phyloP scores from a whole-genome alignment of 2,888 invertebrate genomes.

The Drosophila melanocephala region DNA sequence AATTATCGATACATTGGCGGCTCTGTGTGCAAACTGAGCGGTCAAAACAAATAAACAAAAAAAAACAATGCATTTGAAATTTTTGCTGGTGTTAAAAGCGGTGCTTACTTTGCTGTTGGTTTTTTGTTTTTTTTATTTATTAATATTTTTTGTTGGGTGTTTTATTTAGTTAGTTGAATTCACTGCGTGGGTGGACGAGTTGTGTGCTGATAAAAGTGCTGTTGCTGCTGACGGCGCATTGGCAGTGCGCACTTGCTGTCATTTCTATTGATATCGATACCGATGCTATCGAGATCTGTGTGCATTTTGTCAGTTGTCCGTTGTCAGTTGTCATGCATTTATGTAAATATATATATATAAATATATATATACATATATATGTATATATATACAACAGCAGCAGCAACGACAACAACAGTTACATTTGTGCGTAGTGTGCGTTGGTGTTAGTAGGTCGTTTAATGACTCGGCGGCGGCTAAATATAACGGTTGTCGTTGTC shows the following conservation, averaged over 20 bases:
- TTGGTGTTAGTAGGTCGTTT: conserved; percentile 66
- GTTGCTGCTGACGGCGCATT: conserved; percentile 64
- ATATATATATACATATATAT: neutral
- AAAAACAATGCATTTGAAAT: conserved; percentile 29
- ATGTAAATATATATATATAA: neutral
- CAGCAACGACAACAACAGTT: conserved; percentile 49
- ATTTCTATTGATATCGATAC: conserved; percentile 54
- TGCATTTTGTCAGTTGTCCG: conserved; percentile 66
- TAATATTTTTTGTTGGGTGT: conserved; percentile 43
- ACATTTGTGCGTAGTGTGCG: conserved; percentile 68
- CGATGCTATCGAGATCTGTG: conserved; percentile 65
- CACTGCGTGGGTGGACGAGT: conserved; percentile 78
- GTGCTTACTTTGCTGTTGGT: conserved; percentile 76
- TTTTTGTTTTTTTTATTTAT: conserved; percentile 29
- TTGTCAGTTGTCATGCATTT: conserved; percentile 23
- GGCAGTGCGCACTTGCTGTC: conserved; percentile 59
- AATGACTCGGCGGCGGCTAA: conserved; percentile 72
- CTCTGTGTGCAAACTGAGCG: conserved; percentile 45
- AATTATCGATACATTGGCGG: conserved; percentile 57
- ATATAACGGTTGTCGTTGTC: conserved; percentile 68
- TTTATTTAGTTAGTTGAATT: conserved; percentile 47
- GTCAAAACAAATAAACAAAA: conserved; percentile 53
- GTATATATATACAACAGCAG: conserved; percentile 22
- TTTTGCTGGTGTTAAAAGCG: conserved; percentile 48
- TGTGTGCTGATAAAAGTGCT: conserved; percentile 73